A percentile compares a stretch with the other conserved stretches of the same genome.
phyloP scores from a whole-genome alignment of 2,113 vertebrate species.

The Archocentrus centrarchus region DNA sequence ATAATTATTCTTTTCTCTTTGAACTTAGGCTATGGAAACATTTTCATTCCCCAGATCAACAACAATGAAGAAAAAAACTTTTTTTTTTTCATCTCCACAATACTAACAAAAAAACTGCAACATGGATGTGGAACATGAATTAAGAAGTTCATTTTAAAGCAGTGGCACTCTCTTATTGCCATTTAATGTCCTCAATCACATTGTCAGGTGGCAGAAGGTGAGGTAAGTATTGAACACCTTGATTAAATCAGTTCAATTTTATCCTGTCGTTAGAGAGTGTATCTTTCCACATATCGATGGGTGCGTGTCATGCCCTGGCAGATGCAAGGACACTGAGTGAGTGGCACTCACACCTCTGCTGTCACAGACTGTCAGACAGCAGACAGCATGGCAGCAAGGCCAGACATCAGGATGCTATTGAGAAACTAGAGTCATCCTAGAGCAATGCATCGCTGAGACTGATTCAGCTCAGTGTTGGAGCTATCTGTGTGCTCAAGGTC shows the following conservation, averaged over 20 bases:
- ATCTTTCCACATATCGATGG: conserved; percentile 69
- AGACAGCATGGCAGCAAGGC: conserved; percentile 62
- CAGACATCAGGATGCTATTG: conserved; percentile 56
- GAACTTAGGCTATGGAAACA: conserved; percentile 15
- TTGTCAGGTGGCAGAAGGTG: conserved; percentile 72
- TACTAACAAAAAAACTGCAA: conserved; percentile 9
- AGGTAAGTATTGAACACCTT: conserved; percentile 56
- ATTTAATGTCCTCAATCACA: conserved; percentile 68
- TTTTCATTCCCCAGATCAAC: conserved; percentile 16
- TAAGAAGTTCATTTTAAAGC: conserved; percentile 41
- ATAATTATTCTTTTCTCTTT: conserved; percentile 51
- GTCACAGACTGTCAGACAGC: conserved; percentile 58
- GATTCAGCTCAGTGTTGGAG: conserved; percentile 36
- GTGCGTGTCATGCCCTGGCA: conserved; percentile 47
- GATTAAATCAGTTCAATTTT: conserved; percentile 69
- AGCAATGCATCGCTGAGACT: conserved; percentile 29
- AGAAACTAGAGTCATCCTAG: conserved; percentile 61
- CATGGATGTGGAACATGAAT: conserved; percentile 30
- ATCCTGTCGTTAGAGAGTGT: conserved; percentile 52
- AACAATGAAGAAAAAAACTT: conserved; percentile 23
- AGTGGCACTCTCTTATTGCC: conserved; percentile 41
- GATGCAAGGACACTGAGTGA: conserved; percentile 67
- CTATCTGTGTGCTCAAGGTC: conserved; percentile 60
- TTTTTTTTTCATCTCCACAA: conserved; percentile 18
- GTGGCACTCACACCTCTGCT: conserved; percentile 44